These are phyloP conservation scores for Thunnus maccoyii DNA, from an alignment of 2,113 vertebrate species.

Conservation along the genomic window DNA sequence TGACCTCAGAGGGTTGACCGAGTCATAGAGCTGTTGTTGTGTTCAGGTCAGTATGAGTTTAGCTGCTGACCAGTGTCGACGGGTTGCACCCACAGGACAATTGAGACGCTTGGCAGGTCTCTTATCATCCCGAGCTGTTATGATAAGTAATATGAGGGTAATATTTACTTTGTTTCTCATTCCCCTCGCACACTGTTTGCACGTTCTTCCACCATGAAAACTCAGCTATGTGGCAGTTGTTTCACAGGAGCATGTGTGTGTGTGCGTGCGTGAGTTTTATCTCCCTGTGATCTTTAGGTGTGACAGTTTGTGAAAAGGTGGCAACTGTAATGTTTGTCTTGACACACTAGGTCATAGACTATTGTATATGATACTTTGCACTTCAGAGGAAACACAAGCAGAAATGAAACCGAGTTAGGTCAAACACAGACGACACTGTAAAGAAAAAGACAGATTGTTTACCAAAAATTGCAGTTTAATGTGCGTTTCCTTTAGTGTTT, in stretches of 20 bases:
- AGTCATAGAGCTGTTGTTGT: constrained; percentile 36
- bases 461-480: not conserved
- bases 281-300: constrained; percentile 38
- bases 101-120: constrained; percentile 30
- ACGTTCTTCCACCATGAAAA: constrained; percentile 28
- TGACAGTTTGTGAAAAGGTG: constrained; percentile 44
- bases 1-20: constrained; percentile 49
- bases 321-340: constrained; percentile 35
- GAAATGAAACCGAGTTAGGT: constrained; percentile 39
- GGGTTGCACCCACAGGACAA: constrained; percentile 24
- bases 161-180: constrained; percentile 42
- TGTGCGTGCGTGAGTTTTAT: constrained; percentile 25
- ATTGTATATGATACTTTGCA: constrained; percentile 23
- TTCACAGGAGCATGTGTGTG: constrained; percentile 16
- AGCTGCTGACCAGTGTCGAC: constrained; percentile 27
- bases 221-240: constrained; percentile 6
- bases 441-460: not conserved
- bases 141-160: constrained; percentile 17
- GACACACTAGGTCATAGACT: constrained; percentile 10
- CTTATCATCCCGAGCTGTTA: constrained; percentile 29
- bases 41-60: constrained; percentile 42
- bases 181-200: constrained; percentile 20
- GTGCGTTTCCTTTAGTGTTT: not conserved
- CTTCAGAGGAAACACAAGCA: constrained; percentile 38
- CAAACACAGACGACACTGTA: not conserved